Evolutionary conservation across 1,140 invertebrate genomes (phyloP).

Genomic region (Anoplophora glabripennis): DNA sequence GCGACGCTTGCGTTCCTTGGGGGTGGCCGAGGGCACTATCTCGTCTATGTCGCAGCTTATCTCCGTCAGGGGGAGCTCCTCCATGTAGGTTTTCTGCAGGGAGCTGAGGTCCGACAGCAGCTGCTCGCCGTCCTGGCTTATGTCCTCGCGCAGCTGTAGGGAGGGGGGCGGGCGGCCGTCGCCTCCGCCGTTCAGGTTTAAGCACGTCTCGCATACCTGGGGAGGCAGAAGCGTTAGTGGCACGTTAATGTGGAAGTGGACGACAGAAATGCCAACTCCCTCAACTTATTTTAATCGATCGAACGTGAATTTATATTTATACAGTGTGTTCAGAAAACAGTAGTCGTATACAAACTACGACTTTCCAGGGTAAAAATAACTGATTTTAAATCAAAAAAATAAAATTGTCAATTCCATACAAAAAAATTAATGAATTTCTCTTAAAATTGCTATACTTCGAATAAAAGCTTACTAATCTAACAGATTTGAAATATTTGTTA

Average conservation of each 20-base stretch:
- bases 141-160: conserved; percentile 43
- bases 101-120: conserved; percentile 42
- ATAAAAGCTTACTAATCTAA: no score
- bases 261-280: no score
- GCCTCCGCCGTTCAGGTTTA: conserved; percentile 17
- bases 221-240: background rate
- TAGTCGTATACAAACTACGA: no score
- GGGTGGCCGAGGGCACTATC: conserved; percentile 7
- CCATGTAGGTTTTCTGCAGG: conserved; percentile 38
- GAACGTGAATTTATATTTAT: no score
- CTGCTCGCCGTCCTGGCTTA: conserved; percentile 42
- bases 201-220: conserved; percentile 21
- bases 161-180: conserved; percentile 33
- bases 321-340: background rate
- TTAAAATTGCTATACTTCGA: no score
- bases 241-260: no score
- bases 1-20: conserved; percentile 32
- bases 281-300: no score
- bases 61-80: conserved; percentile 33
- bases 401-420: no score
- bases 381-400: no score
- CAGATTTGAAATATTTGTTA: no score
- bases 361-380: no score
- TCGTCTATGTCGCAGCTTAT: conserved; percentile 27
- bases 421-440: no score